Percentiles rank a stretch among this genome's conserved stretches.
These are phyloP conservation scores for Autographa pulchrina DNA, from an alignment of 2,888 invertebrate genomes.

Conservation along the genomic window DNA sequence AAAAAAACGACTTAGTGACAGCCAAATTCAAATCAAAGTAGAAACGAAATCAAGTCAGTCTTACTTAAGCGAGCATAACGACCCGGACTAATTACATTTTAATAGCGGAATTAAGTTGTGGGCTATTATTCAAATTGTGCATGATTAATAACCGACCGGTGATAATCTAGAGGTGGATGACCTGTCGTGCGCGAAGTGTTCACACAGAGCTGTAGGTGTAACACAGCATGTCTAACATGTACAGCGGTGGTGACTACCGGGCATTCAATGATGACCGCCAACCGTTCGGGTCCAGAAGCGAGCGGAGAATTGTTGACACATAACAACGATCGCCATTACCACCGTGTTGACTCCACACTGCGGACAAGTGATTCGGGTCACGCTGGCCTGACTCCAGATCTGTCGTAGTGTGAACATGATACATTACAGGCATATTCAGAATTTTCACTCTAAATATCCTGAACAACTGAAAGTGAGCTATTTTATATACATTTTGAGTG, in stretches of 20 bases:
- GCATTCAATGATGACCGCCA: background rate
- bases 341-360: slow-evolving; percentile 12
- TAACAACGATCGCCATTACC: slow-evolving; percentile 26
- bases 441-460: background rate
- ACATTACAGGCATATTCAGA: background rate
- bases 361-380: slow-evolving; percentile 50
- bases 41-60: background rate
- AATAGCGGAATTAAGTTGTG: slow-evolving; percentile 7
- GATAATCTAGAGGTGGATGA: background rate
- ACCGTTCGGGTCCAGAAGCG: background rate
- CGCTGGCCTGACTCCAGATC: background rate
- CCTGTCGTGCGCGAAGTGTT: background rate
- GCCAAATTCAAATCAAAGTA: background rate
- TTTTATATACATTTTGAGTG: no score
- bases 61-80: slow-evolving; percentile 4
- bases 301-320: background rate
- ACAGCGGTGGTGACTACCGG: background rate
- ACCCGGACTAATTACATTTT: slow-evolving; percentile 5
- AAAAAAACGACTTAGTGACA: background rate
- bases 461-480: no score
- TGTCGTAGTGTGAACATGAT: background rate
- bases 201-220: background rate
- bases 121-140: slow-evolving; percentile 4
- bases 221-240: background rate
- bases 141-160: slow-evolving; percentile 1